Conservation (phyloP, 2,888 invertebrate species). For the Pseudococcus longispinus region DNA sequence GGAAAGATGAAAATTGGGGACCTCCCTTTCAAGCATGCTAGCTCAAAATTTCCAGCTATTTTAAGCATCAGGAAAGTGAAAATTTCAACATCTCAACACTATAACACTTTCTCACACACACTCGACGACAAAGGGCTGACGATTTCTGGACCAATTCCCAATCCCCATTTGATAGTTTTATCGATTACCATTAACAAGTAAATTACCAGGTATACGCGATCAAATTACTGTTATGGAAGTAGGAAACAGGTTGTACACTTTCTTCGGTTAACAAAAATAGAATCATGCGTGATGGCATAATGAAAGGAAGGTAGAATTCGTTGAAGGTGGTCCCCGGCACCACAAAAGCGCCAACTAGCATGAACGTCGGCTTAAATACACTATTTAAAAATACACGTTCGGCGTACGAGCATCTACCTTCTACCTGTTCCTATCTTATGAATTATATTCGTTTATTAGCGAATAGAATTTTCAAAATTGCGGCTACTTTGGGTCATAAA, state of each 20-base stretch:
- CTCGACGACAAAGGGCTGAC: background rate
- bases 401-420: background rate
- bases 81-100: too few relatives aligned
- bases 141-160: background rate
- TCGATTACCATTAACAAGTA: background rate
- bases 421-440: background rate
- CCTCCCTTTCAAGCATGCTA: too few relatives aligned
- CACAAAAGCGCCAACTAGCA: background rate
- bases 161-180: background rate
- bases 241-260: conserved; percentile 6
- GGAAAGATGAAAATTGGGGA: too few relatives aligned
- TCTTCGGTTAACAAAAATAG: background rate
- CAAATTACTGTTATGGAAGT: background rate
- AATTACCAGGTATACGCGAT: background rate
- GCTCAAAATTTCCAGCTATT: too few relatives aligned
- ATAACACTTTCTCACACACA: too few relatives aligned
- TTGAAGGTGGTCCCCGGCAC: conserved; percentile 6
- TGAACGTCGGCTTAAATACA: background rate
- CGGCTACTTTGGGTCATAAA: background rate
- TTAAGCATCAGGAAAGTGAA: too few relatives aligned
- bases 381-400: conserved; percentile 21
- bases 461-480: background rate
- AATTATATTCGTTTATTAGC: background rate
- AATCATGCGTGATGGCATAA: conserved; percentile 4
- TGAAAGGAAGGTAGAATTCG: conserved; percentile 1